Conservation (phyloP, 2,888 invertebrate species). For the Zhuqinia jingwanae region DNA sequence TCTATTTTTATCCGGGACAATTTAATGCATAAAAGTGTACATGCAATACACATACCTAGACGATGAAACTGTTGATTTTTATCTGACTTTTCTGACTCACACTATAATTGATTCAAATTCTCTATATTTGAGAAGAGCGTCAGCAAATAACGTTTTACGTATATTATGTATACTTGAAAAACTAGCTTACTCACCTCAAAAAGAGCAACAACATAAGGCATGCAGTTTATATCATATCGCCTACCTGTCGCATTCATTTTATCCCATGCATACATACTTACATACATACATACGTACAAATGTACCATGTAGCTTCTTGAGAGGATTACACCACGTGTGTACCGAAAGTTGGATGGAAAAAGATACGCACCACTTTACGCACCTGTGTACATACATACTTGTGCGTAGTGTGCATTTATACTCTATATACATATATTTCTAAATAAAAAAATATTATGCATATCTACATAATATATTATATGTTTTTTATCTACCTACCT, state of each 20-base stretch:
- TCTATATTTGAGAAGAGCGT: neutral
- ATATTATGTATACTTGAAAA: slow-evolving; percentile 22
- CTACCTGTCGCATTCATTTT: slow-evolving; percentile 15
- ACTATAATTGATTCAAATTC: neutral
- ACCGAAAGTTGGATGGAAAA: slow-evolving; percentile 9
- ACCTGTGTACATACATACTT: slow-evolving; percentile 1
- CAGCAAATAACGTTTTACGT: neutral
- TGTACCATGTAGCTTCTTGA: too few species aligned
- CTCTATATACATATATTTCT: too few species aligned
- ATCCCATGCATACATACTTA: slow-evolving; percentile 9
- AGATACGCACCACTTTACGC: slow-evolving; percentile 37
- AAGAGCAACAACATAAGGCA: slow-evolving; percentile 26
- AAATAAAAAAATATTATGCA: too few species aligned
- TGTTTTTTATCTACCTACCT: too few species aligned
- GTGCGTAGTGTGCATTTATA: too few species aligned
- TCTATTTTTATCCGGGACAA: too few species aligned
- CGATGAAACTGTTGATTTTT: too few species aligned
- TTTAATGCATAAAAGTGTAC: too few species aligned
- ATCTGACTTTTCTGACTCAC: neutral
- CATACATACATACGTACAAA: too few species aligned
- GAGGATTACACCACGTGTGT: slow-evolving; percentile 39
- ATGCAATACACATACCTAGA: too few species aligned
- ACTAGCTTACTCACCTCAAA: slow-evolving; percentile 23
- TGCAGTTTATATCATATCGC: neutral
- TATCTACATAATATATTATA: too few species aligned